Evolutionary conservation across 2,888 invertebrate species (phyloP), one percentile per base, ranked within the genome.

Genomic region (Brenthis hecate): DNA sequence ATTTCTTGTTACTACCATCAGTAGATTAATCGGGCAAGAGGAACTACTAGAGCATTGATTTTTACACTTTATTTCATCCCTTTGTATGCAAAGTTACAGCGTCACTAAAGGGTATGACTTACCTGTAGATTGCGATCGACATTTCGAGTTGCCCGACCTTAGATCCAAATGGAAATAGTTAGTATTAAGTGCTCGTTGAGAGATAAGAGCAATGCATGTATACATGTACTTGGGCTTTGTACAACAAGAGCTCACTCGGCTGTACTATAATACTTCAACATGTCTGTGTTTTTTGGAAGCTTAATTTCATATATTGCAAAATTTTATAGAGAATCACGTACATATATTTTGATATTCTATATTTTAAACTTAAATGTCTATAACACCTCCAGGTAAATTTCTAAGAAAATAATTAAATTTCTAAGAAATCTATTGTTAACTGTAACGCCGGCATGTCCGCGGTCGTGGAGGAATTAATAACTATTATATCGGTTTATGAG

Each of bases 161-260:
- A 32, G 53, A 43, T 36, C 13, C 36, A 62, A 62, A 62, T 62
- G 62, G 62, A 62, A 53, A 53, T 62, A 62, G 51, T 53, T 53
- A 16, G 62, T 53, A 57, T 57, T 57, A 57, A 57, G 43, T 36
- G 47, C 43, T 32, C n/a, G 13, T 60, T 28, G 23, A 14, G 43
- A 60, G 48, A 58, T 58, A 48, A 48, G 58, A 50, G 53, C 11
- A 8, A 47, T 43, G 43, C 47, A 57, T 57, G 57, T 28, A 0
- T 28, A 28, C 28, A 0, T 19, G 53, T 51, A 51, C 62, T 62
- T 62, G 19, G 16, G 16, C 50, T 61, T 28, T 48, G 28, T 23
- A 6, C 2, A 11, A 28, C 47, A 28, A 16, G 60, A 14, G 6
- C 51, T 53, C 51, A 53, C 51, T 62, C 51, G 13, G 51, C 51